Conservation (phyloP, 1,140 invertebrate genomes). For the Chelonus insularis region DNA sequence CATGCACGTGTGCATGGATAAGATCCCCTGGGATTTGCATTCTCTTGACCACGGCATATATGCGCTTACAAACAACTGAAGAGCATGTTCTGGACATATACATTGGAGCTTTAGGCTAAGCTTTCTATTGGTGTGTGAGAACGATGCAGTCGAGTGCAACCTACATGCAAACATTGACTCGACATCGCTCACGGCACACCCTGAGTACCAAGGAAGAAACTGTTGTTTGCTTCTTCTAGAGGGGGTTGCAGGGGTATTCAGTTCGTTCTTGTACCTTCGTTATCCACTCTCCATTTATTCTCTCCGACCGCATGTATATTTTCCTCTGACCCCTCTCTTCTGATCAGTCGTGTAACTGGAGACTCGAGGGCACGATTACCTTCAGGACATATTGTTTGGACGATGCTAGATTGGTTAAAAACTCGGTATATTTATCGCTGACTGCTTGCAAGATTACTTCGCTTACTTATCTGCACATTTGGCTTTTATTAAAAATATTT, state of each 20-base stretch:
- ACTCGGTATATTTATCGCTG: background rate
- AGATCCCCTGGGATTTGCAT: constrained; percentile 48
- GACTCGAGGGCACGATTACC: constrained; percentile 45
- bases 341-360: constrained; percentile 38
- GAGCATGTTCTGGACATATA: background rate
- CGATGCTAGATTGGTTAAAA: background rate
- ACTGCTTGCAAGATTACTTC: too few species aligned
- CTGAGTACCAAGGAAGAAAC: constrained; percentile 32
- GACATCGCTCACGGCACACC: constrained; percentile 53
- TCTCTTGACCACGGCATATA: constrained; percentile 31
- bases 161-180: constrained; percentile 38
- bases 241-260: constrained; percentile 42
- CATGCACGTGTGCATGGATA: constrained; percentile 43
- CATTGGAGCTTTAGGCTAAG: background rate
- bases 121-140: background rate
- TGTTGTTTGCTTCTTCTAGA: constrained; percentile 13
- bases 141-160: constrained; percentile 7
- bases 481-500: too few species aligned
- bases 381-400: constrained; percentile 25
- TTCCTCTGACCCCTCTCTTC: constrained; percentile 28
- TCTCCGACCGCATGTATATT: constrained; percentile 36
- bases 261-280: constrained; percentile 53
- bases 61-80: constrained; percentile 34
- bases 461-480: too few species aligned
- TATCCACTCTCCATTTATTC: constrained; percentile 53